Evolutionary conservation across 2,797 vertebrate species (phyloP), one percentile per base, ranked within the genome.

Genomic region (Astyanax mexicanus): DNA sequence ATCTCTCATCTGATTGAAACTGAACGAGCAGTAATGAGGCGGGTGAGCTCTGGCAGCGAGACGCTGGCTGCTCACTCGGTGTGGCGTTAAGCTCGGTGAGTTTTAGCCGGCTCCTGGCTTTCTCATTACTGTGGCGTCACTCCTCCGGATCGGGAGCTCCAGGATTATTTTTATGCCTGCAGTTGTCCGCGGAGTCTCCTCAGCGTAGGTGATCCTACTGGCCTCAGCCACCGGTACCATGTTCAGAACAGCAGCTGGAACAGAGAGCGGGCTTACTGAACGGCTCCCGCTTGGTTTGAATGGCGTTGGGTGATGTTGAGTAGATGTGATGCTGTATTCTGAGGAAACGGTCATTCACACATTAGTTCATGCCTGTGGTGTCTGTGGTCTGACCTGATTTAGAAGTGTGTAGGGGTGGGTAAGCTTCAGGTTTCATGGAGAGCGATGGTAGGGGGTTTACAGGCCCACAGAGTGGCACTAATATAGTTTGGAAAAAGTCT

Each of bases 81-180:
- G 35, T 61, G 38, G 37, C 2, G 19, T 40, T 23, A 44, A 25
- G 60, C 66, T 70, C 38, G 5, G 61, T 37, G 27, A 35, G 58
- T 54, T 54, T 2, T 62, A 81, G 68, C 74, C 64, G 51, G 51
- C 25, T 69, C 78, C 82, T 85, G 81, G 83, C 67, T 78, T 85
- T 83, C 75, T 79, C 83, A 84, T 84, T 73, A 85, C 65, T 47
- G 69, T 68, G 58, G 77, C 72, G 54, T 69, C 76, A 64, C 68
- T 51, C 77, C 74, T 61, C 64, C 71, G 32, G 69, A 67, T 78
- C 25, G 54, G 71, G 49, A 11, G 55, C 37, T 70, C 71, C 69
- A 60, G 64, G 21, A 70, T 69, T 73, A 55, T 71, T 83, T 80
- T 80, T 61, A 75, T 69, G 29, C 49, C 70, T 51, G 67, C 57